phyloP scores from a whole-genome alignment of 1,140 invertebrate genomes.

The Diachasma alloeum region DNA sequence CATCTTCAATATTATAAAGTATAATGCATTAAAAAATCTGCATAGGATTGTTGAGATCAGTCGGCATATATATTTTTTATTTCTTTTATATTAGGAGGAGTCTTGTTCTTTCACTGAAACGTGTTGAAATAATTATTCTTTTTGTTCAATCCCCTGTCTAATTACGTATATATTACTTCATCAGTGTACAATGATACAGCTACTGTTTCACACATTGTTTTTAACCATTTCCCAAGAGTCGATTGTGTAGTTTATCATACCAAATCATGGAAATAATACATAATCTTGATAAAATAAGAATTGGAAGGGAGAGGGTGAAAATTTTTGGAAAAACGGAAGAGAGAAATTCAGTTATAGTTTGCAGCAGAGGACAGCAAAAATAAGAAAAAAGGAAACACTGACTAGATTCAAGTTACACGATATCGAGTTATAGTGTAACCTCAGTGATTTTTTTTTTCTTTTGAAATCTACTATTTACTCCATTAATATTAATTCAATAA shows the following conservation, averaged over 20 bases:
- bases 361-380: slow-evolving; percentile 8
- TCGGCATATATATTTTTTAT: slow-evolving; percentile 11
- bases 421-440: background rate
- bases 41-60: slow-evolving; percentile 17
- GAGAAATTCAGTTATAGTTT: background rate
- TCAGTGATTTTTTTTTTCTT: background rate
- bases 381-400: slow-evolving; percentile 3
- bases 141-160: background rate
- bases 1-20: slow-evolving; percentile 12
- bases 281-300: background rate
- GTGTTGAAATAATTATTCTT: background rate
- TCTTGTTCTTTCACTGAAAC: background rate
- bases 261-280: background rate
- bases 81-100: background rate
- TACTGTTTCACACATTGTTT: slow-evolving; percentile 14
- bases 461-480: background rate
- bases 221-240: background rate
- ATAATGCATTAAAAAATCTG: slow-evolving; percentile 15
- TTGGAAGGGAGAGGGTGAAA: background rate
- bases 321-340: background rate
- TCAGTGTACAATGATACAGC: background rate
- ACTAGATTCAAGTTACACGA: background rate
- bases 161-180: slow-evolving; percentile 10
- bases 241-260: background rate
- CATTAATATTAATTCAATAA: background rate